Percentiles rank a stretch among this genome's conserved stretches.
phyloP scores from a whole-genome alignment of 2,888 invertebrate genomes.

The Ormyrus labotus region DNA sequence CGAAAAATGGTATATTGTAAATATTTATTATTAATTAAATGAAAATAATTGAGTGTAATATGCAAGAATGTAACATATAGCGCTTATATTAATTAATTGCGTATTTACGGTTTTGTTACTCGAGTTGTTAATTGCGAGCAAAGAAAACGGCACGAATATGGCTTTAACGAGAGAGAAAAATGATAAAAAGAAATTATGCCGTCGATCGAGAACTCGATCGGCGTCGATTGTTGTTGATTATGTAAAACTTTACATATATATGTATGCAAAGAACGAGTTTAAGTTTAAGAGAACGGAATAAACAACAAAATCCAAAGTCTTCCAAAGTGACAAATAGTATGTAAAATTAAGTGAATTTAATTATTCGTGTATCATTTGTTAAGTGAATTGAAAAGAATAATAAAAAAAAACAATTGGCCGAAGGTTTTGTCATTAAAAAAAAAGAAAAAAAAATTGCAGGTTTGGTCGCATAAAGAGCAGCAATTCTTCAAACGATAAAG shows the following conservation, averaged over 20 bases:
- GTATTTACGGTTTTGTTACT: constrained; percentile 48
- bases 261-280: constrained; percentile 27
- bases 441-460: neutral
- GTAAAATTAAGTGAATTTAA: constrained; percentile 33
- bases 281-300: constrained; percentile 31
- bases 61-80: constrained; percentile 40
- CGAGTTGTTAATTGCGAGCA: constrained; percentile 40
- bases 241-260: constrained; percentile 25
- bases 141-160: constrained; percentile 53
- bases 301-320: constrained; percentile 73
- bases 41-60: constrained; percentile 31
- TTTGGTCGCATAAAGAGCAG: constrained; percentile 19
- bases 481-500: constrained; percentile 10
- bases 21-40: constrained; percentile 42
- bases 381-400: constrained; percentile 12
- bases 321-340: constrained; percentile 62
- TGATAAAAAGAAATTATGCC: constrained; percentile 34
- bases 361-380: constrained; percentile 23
- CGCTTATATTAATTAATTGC: constrained; percentile 38
- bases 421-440: constrained; percentile 11
- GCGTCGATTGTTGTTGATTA: constrained; percentile 52
- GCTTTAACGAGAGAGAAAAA: constrained; percentile 40
- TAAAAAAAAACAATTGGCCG: constrained; percentile 30
- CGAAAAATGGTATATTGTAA: constrained; percentile 36
- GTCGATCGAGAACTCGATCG: constrained; percentile 4